A percentile compares a stretch with the other conserved stretches of the same genome.
Evolutionary conservation across 2,797 vertebrate genomes (phyloP).

Genomic region (Mormyrops boulengeri): DNA sequence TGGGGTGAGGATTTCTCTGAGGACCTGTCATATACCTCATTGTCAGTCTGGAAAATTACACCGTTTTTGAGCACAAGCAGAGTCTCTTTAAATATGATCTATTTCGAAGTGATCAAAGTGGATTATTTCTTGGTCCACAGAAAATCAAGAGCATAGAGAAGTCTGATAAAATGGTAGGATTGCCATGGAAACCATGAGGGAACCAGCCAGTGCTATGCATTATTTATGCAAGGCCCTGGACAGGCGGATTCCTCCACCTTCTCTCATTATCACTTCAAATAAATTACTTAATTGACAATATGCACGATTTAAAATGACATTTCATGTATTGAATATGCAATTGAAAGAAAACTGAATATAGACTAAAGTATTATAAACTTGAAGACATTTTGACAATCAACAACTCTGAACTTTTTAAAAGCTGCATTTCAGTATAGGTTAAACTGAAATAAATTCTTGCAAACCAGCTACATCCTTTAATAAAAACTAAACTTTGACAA

Average conservation of each 20-base stretch:
- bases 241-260: neutral
- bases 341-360: neutral
- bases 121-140: neutral
- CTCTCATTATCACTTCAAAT: neutral
- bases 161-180: slow-evolving; percentile 16
- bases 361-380: neutral
- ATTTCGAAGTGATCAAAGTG: slow-evolving; percentile 7
- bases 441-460: neutral
- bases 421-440: neutral
- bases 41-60: neutral
- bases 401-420: neutral
- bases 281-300: neutral
- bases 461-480: neutral
- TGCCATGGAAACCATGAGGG: slow-evolving; percentile 25
- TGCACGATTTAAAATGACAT: neutral
- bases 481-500: neutral
- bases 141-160: neutral
- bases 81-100: neutral
- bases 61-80: neutral
- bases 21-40: neutral
- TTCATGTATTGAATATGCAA: neutral
- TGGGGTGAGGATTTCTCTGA: neutral
- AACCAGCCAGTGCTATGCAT: slow-evolving; percentile 16
- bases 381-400: neutral
- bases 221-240: slow-evolving; percentile 20